Base-by-base conservation (phyloP, 2,113 vertebrate species). In the Labrus mixtus region DNA sequence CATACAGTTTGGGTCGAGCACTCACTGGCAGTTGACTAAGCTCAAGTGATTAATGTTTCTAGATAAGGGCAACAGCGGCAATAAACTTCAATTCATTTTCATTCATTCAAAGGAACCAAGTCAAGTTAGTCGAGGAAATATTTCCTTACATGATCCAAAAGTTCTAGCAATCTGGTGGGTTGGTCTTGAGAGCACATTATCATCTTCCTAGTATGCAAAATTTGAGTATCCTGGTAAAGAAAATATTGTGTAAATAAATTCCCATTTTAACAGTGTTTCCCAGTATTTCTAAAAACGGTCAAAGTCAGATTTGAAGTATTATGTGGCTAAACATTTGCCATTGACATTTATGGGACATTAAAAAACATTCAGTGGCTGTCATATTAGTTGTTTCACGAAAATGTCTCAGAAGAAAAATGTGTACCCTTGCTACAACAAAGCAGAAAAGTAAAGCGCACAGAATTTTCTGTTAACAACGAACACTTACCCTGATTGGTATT, bases 81-180 rank as follows among this genome's bases (percentile, higher is more conserved):
- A 7, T 48, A 19, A 17, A 19, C 46, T 46, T 16, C 4, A 46
- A 15, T 17, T 48, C 1, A 16, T 19, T 16, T 48, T 48, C 46
- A 17, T 6, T 19, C 16, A 8, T 17, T 48, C 1, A 48, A 19
- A 19, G 19, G 15, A 48, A 48, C 16, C 46, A 17, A 17, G 6
- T 48, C 17, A 68, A 33, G 20, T 62, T 17, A 48, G 16, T 48
- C 15, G 17, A 61, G 19, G 45, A 22, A 33, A 6, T 33, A 46
- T 45, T 43, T 67, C 12, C 20, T 23, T 66, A 46, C 22, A 57
- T 65, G 20, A 41, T 79, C 19, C 33, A 67, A 17, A 60, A 22
- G 20, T 20, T 12, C 16, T 23, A 19, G 56, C 23, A 6, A 63
- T 13, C 57, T 36, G 25, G 6, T 57, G 20, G 5, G 2, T 46